Percentiles rank a stretch among this genome's conserved stretches.
Conservation (phyloP, 2,113 vertebrate genomes). For the Copsychus sechellarum region DNA sequence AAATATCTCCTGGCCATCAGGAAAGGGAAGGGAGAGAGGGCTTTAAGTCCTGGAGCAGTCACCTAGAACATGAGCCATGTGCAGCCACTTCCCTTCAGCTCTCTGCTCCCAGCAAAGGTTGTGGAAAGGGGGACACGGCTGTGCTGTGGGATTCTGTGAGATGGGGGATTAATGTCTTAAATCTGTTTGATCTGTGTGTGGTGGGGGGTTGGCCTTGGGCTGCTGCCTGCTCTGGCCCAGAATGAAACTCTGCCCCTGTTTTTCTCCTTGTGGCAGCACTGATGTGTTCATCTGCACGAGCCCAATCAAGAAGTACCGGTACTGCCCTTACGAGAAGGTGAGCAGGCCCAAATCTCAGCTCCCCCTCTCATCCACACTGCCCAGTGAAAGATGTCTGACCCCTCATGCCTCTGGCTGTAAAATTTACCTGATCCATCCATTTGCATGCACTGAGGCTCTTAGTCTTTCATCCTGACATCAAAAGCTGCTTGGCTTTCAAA, state of each 20-base stretch:
- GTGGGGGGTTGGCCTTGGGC: background rate
- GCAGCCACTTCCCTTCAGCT: background rate
- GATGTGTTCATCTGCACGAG: constrained; percentile 97
- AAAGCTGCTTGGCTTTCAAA: background rate
- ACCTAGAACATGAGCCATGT: background rate
- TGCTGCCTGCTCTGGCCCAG: background rate
- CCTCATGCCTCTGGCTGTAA: background rate
- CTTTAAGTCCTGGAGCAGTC: background rate
- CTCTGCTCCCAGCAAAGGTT: background rate
- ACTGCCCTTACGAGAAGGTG: constrained; percentile 95
- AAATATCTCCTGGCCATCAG: background rate
- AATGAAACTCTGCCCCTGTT: background rate
- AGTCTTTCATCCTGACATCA: background rate
- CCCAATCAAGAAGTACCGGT: constrained; percentile 86
- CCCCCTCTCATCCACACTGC: accelerated
- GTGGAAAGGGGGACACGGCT: background rate
- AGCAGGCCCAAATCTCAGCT: background rate
- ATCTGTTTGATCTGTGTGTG: background rate
- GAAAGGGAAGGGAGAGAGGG: background rate
- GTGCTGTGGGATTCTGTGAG: background rate
- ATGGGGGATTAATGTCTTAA: background rate
- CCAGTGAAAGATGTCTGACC: background rate
- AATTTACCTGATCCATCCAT: background rate
- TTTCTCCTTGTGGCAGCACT: constrained; percentile 78
- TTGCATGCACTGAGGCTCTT: background rate